A percentile compares a stretch with the other conserved stretches of the same genome.
phyloP scores from a whole-genome alignment of 2,888 invertebrate species.

The Anagyrus pseudococci region DNA sequence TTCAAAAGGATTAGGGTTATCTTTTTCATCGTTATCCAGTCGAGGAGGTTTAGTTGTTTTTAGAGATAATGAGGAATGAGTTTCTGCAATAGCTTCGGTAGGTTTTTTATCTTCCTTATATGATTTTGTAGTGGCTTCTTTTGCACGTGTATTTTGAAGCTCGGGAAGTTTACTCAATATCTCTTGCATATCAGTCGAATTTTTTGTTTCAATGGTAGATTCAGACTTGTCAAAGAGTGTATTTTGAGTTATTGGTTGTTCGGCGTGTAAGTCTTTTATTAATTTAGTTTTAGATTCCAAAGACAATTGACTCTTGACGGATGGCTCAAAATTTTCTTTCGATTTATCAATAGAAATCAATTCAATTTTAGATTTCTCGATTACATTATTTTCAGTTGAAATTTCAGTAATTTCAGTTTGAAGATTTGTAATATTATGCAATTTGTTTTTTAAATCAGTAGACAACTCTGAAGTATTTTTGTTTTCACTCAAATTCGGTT shows the following conservation, averaged over 20 bases:
- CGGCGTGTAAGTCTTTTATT: not conserved
- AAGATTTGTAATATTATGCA: no score
- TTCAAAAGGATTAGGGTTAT: constrained; percentile 64
- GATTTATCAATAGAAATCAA: not conserved
- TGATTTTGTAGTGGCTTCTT: not conserved
- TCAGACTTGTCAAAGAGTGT: not conserved
- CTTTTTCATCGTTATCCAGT: constrained; percentile 64
- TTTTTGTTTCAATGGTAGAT: not conserved
- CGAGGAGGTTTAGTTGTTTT: constrained; percentile 63
- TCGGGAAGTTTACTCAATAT: not conserved
- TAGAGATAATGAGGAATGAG: constrained; percentile 26
- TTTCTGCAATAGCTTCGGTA: not conserved
- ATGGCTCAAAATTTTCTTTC: not conserved
- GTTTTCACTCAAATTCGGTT: no score
- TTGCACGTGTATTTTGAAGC: not conserved
- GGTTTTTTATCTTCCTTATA: not conserved
- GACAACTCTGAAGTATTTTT: no score
- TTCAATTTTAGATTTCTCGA: not conserved
- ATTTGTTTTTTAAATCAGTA: no score
- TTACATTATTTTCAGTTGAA: not conserved
- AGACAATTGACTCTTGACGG: not conserved
- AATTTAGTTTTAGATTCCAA: not conserved
- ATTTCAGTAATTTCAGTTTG: not conserved
- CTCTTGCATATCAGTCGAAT: not conserved
- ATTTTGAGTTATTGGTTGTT: not conserved